Evolutionary conservation across 2,888 invertebrate genomes (phyloP).

Genomic region (Azorinus chamasolen): DNA sequence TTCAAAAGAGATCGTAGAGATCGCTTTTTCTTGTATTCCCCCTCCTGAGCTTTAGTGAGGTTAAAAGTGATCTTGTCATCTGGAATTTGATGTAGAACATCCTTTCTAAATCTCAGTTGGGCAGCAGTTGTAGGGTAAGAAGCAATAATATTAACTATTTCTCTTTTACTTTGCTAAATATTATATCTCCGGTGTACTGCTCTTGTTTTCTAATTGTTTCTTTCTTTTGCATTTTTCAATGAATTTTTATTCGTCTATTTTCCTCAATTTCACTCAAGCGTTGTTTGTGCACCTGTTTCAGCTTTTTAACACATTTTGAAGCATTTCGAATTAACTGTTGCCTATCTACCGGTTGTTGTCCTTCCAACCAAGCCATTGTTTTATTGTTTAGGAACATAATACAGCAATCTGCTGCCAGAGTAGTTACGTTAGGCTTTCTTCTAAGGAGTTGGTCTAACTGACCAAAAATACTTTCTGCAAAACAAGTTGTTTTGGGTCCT

Average conservation of each 20-base stretch:
- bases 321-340: background rate
- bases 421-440: constrained; percentile 37
- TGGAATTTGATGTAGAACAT: constrained; percentile 13
- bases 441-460: constrained; percentile 27
- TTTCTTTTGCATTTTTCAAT: constrained; percentile 12
- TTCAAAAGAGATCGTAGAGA: too few species aligned
- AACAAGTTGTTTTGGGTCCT: constrained; percentile 18
- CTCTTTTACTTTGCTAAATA: constrained; percentile 13
- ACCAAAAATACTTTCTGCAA: constrained; percentile 28
- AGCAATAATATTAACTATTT: constrained; percentile 13
- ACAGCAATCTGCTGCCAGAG: constrained; percentile 39
- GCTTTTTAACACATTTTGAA: background rate
- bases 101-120: constrained; percentile 21
- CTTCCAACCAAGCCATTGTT: constrained; percentile 32
- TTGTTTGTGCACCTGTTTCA: background rate
- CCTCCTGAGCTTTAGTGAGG: constrained; percentile 11
- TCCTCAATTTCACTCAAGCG: background rate
- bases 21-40: constrained; percentile 8
- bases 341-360: background rate
- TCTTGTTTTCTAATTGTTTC: constrained; percentile 18
- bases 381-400: constrained; percentile 57
- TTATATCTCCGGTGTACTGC: constrained; percentile 14
- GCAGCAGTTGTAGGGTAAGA: constrained; percentile 1
- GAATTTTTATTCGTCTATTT: constrained; percentile 9
- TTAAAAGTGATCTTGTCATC: constrained; percentile 15